Evolutionary conservation across 1,140 invertebrate genomes (phyloP), one percentile per base, ranked within the genome.

Genomic region (Phocides pigmalion): DNA sequence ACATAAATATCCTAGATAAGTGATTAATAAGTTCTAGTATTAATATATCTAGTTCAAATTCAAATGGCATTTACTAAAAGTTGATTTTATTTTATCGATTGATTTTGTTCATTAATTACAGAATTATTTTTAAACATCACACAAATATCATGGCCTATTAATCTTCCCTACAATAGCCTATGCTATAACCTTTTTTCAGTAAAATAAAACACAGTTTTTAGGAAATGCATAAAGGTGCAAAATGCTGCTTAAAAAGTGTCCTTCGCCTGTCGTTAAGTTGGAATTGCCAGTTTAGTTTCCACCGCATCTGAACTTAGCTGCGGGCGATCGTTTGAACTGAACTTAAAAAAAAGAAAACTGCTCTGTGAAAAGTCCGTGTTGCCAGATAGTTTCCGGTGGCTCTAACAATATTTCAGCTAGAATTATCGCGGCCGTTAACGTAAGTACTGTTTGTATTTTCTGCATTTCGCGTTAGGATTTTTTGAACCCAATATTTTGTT

Each of bases 271-370:
- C 83, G 78, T 82, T 81, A 80, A 73, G 70, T 70, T 84, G 74
- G 71, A 86, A 86, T 84, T 86, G 79, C 73, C 70, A 81, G 78
- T 82, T 74, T 75, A 66, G 65, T 65, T 64, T 62, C 70, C 61
- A 63, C 53, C 32, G 56, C 67, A 56, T 61, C 63, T 62, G 50
- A 16, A 62, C 56, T 62, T 58, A 28, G 69, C 66, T 72, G 62
- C 56, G 72, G 69, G 73, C 70, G 66, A 63, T 72, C 69, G 69
- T 67, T 70, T 49, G 37, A 50, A 53, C 58, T 11, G 49, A 62
- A 67, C 14, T 41, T 50, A 16, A 22, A 64, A 64, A 66, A 72
- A 72, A 63, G 58, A 51, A 62, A 51, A 56, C 50, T 56, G 50
- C 9, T 32, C 28, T 11, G 28, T 32, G 39, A 28, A 58, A 72